These are phyloP conservation scores for Drosophila sturtevanti DNA, from an alignment of 1,140 invertebrate species.

Conservation along the genomic window DNA sequence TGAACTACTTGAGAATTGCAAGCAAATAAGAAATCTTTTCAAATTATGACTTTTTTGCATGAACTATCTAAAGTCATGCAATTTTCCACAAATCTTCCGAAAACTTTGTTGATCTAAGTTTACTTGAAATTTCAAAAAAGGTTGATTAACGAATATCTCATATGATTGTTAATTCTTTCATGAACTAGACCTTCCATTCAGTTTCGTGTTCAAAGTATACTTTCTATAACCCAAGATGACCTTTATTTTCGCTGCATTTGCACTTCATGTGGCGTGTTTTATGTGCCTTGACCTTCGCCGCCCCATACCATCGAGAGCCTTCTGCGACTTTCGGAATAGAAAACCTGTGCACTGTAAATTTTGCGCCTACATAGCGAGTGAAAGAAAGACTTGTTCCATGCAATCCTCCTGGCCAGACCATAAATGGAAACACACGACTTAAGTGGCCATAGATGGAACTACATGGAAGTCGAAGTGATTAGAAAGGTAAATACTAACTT, in stretches of 20 bases:
- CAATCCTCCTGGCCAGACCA: slow-evolving; percentile 17
- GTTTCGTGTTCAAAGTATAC: background rate
- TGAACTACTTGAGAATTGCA: too few species aligned
- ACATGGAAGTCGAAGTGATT: slow-evolving; percentile 31
- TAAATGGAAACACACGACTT: slow-evolving; percentile 58
- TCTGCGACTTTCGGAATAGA: too few species aligned
- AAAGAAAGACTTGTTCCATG: slow-evolving; percentile 23
- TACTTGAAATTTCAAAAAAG: background rate
- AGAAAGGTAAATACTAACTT: slow-evolving; percentile 52
- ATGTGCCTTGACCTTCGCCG: background rate
- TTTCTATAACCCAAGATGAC: slow-evolving; percentile 4
- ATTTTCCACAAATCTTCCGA: too few species aligned
- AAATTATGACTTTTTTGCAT: too few species aligned
- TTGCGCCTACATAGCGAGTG: slow-evolving; percentile 60
- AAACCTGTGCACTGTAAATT: slow-evolving; percentile 59
- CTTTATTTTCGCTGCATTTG: background rate
- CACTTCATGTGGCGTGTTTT: background rate
- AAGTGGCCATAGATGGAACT: slow-evolving; percentile 49
- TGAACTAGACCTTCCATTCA: background rate
- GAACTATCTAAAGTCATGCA: too few species aligned
- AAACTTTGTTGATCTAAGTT: background rate
- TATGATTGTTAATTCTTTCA: background rate
- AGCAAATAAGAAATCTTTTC: too few species aligned
- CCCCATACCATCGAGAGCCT: background rate
- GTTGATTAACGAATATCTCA: background rate